Evolutionary conservation across 2,797 vertebrate species (phyloP).

Genomic region (Distichodus sexfasciatus): DNA sequence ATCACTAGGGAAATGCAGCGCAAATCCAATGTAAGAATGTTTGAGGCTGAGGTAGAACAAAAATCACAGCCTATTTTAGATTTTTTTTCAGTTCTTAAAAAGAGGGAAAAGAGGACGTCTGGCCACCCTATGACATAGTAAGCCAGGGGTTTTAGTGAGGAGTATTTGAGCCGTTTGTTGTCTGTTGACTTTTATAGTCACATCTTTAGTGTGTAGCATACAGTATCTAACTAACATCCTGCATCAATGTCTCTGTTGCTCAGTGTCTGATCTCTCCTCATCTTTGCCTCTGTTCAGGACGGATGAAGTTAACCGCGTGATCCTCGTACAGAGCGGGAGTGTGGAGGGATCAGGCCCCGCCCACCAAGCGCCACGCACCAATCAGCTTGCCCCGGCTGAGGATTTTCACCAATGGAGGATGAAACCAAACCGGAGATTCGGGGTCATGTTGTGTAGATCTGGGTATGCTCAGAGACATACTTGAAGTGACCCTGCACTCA

Average conservation of each 20-base stretch:
- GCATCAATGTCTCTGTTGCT: not conserved
- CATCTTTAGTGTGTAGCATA: conserved; percentile 4
- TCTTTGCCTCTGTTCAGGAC: conserved; percentile 59
- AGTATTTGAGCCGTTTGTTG: too few relatives aligned
- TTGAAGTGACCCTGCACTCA: not conserved
- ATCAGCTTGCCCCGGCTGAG: not conserved
- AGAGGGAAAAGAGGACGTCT: too few relatives aligned
- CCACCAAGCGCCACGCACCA: conserved; percentile 4
- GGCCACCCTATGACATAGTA: too few relatives aligned
- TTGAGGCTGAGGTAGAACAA: too few relatives aligned
- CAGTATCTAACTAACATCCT: not conserved
- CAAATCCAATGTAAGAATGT: too few relatives aligned
- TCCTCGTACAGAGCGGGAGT: not conserved
- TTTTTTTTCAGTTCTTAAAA: too few relatives aligned
- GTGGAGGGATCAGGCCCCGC: not conserved
- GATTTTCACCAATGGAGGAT: conserved; percentile 8
- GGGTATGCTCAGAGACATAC: not conserved
- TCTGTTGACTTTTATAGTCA: too few relatives aligned
- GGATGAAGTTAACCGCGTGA: conserved; percentile 71
- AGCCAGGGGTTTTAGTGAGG: too few relatives aligned
- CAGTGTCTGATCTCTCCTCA: not conserved
- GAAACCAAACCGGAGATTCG: conserved; percentile 24
- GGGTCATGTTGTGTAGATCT: conserved; percentile 17
- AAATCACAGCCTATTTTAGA: too few relatives aligned
- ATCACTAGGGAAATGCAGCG: too few relatives aligned